These are phyloP conservation scores for Isaurus tuberculatus DNA, from an alignment of 92 coral and sea anemone genomes.

Conservation along the genomic window DNA sequence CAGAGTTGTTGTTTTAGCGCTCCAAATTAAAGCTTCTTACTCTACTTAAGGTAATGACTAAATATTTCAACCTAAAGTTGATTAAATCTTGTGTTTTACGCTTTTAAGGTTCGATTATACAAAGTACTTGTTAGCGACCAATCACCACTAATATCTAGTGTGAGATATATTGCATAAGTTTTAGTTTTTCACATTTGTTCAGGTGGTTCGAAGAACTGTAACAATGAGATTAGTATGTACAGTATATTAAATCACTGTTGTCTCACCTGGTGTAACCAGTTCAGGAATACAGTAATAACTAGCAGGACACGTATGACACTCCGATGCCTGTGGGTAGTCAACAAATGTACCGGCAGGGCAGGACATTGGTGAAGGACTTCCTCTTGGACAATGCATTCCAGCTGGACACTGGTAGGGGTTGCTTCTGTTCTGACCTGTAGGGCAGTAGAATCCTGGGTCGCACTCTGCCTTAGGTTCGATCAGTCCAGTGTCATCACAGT, in stretches of 20 bases:
- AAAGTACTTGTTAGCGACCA: too few relatives aligned
- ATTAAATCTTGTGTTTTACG: too few relatives aligned
- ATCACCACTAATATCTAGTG: too few relatives aligned
- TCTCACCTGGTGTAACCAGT: constrained; percentile 62
- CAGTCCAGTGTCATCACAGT: constrained; percentile 86
- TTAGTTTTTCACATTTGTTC: too few relatives aligned
- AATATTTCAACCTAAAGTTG: too few relatives aligned
- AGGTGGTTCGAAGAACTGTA: too few relatives aligned
- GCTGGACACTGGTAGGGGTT: constrained; percentile 75
- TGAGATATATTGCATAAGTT: too few relatives aligned
- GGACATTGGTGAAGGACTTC: constrained; percentile 70
- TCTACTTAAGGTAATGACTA: too few relatives aligned
- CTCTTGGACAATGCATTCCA: constrained; percentile 86
- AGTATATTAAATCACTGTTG: neutral
- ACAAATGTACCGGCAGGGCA: constrained; percentile 80
- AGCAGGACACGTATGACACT: constrained; percentile 78
- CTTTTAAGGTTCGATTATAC: too few relatives aligned
- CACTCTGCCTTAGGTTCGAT: constrained; percentile 82
- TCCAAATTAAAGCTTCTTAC: too few relatives aligned
- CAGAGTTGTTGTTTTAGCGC: too few relatives aligned
- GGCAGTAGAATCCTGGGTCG: constrained; percentile 84
- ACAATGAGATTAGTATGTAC: neutral
- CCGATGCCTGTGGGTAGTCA: constrained; percentile 65
- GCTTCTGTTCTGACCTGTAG: constrained; percentile 80
- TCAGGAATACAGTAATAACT: constrained; percentile 82